Base-by-base conservation (phyloP, 2,888 invertebrate species). In the Caenorhabditis angaria region DNA sequence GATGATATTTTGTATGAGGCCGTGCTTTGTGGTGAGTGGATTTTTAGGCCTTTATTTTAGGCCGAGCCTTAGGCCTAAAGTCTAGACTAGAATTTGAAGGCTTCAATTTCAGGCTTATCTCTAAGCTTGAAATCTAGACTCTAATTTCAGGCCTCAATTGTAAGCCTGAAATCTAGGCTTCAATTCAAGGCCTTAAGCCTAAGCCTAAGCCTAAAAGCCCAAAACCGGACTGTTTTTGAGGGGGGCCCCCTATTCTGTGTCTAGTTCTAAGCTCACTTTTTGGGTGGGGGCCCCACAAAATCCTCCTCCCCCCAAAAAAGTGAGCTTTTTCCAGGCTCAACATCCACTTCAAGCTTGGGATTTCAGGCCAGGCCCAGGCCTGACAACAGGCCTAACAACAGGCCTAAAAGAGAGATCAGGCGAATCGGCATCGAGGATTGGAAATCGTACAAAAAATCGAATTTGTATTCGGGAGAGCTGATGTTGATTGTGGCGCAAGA, bases 1-100 rank as follows among this genome's bases (percentile, higher is more conserved):
- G 85, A 85, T 65, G 81, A 86, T 53, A 82, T 85, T 28, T 59
- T 65, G 18, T 85, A 81, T 61, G 81, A 81, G 41, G 85, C 85
- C 5, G 77, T 80, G 14, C 70, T 86, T 14, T 85, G 85, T 61
- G 82, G 85, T 84, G 64, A 73, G 79, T 72, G 32, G 32, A 32
- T 32, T 32, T 32, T 32, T 51, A 18, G 14, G 22, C 18, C 14
- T 51, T 51, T 18, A 51, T 20, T n/a, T n/a, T n/a, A n/a, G n/a
- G n/a, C n/a, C n/a, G n/a, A n/a, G n/a, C n/a, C n/a, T n/a, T n/a
- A n/a, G n/a, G n/a, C n/a, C n/a, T n/a, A n/a, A n/a, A n/a, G n/a
- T n/a, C n/a, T n/a, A n/a, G n/a, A 18, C 54, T 14, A 22, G 18
- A 54, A 54, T 54, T 54, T 12, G 14, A 54, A 14, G 20, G 18